phyloP scores from a whole-genome alignment of 2,888 invertebrate genomes.

The Lithophane leautieri region DNA sequence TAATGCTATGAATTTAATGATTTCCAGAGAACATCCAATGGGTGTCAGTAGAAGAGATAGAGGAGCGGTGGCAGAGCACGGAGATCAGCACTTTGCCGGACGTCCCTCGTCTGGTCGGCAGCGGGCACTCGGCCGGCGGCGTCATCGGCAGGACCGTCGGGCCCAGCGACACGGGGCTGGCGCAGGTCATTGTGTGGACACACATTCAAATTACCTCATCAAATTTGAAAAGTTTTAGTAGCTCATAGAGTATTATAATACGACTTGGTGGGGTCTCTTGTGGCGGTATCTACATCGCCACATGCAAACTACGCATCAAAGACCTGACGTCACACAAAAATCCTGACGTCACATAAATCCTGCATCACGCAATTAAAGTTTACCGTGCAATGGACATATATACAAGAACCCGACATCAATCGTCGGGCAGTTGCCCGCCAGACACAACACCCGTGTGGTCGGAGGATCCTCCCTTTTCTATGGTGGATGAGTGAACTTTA shows the following conservation, averaged over 20 bases:
- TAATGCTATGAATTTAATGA: no score
- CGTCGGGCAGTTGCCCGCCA: no score
- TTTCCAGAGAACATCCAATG: constrained; percentile 97
- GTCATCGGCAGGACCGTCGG: constrained; percentile 98
- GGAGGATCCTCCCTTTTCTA: no score
- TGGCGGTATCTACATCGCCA: no score
- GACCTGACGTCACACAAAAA: no score
- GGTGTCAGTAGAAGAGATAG: constrained; percentile 98
- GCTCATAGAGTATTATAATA: background rate
- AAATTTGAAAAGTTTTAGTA: background rate
- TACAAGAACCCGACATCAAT: no score
- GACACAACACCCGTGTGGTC: no score
- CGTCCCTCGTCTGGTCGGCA: constrained; percentile 96
- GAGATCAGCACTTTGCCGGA: constrained; percentile 95
- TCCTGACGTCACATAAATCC: no score
- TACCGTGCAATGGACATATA: no score
- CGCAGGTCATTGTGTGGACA: constrained; percentile 77
- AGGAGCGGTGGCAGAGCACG: constrained; percentile 93
- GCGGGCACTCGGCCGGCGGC: constrained; percentile 99
- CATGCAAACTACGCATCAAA: no score
- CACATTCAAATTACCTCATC: background rate
- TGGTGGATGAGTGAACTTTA: no score
- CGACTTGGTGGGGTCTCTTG: background rate
- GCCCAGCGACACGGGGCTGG: constrained; percentile 90
- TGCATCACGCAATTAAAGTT: no score